phyloP scores from a whole-genome alignment of 1,140 invertebrate genomes.

The Planococcus citri region DNA sequence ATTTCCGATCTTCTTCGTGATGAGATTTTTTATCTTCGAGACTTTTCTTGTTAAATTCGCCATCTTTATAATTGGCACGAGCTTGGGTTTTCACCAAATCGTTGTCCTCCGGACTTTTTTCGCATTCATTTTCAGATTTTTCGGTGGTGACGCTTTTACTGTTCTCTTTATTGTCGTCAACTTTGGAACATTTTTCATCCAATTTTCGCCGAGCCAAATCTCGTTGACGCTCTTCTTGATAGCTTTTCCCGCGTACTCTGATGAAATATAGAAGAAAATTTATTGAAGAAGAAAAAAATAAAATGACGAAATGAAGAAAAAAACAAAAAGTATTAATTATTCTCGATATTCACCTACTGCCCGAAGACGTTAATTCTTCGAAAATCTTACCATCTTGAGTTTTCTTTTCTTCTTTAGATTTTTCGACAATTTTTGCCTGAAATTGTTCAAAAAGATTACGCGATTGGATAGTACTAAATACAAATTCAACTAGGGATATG shows the following conservation, averaged over 20 bases:
- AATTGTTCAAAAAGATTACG: neutral
- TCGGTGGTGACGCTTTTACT: neutral
- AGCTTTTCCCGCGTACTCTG: constrained; percentile 26
- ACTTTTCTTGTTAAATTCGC: neutral
- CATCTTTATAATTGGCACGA: constrained; percentile 16
- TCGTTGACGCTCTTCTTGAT: constrained; percentile 27
- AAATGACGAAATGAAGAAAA: neutral
- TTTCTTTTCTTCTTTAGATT: constrained; percentile 12
- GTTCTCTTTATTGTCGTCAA: neutral
- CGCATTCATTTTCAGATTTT: neutral
- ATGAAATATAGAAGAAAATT: no score
- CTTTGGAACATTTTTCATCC: neutral
- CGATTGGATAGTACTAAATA: no score
- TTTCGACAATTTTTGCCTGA: neutral
- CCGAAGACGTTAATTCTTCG: neutral
- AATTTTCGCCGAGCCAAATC: constrained; percentile 24
- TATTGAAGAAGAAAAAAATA: constrained; percentile 26
- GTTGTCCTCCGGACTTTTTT: neutral
- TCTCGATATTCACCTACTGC: neutral
- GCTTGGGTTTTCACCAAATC: neutral
- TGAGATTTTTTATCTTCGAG: constrained; percentile 18
- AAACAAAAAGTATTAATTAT: neutral
- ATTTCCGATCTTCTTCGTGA: neutral
- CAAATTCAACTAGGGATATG: neutral
- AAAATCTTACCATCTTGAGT: neutral